These are phyloP conservation scores for Strigops habroptila DNA, from an alignment of 2,113 vertebrate genomes.

Conservation along the genomic window DNA sequence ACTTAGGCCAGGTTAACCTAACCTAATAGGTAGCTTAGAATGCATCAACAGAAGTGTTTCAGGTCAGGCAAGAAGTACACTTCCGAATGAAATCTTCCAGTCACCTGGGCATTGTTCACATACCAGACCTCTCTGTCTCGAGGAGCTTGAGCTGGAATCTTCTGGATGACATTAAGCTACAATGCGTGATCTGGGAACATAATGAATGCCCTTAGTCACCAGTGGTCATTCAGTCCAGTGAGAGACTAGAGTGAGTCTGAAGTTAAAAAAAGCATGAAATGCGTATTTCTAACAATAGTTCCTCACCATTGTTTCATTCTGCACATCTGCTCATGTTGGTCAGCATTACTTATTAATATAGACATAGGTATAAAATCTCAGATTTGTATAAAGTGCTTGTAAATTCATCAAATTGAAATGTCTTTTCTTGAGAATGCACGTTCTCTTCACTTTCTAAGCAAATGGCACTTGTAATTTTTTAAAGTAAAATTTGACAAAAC, in stretches of 20 bases:
- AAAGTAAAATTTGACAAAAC: background rate
- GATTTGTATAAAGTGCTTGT: background rate
- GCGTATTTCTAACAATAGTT: background rate
- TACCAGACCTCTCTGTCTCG: background rate
- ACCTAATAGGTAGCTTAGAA: background rate
- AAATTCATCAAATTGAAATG: background rate
- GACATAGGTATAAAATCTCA: background rate
- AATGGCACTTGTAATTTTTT: background rate
- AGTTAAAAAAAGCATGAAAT: background rate
- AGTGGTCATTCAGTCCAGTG: background rate
- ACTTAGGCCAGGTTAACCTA: background rate
- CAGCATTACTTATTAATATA: background rate
- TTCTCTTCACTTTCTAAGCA: background rate
- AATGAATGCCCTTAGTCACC: background rate
- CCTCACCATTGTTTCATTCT: background rate
- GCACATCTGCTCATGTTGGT: background rate
- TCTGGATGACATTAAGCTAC: background rate
- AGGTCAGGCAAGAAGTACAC: background rate
- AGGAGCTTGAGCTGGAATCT: background rate
- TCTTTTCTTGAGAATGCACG: background rate
- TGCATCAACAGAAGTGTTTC: background rate
- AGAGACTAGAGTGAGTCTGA: background rate
- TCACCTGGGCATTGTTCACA: background rate
- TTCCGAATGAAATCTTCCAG: background rate
- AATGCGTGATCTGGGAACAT: rapidly evolving